Evolutionary conservation across 2,797 vertebrate species (phyloP).

Genomic region (Anolis apletophallus): DNA sequence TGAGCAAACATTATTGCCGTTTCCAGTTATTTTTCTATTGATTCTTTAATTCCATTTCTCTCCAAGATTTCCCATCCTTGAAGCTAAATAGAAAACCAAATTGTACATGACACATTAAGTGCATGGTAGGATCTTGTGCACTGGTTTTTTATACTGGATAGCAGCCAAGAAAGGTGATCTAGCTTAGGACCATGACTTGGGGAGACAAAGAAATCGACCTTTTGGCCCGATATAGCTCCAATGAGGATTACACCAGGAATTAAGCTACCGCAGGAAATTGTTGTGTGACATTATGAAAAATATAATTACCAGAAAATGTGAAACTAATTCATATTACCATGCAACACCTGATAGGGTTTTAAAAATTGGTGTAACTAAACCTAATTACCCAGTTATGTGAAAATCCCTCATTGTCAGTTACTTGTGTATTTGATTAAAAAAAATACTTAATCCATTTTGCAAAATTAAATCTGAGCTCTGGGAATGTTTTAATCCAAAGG

Average conservation of each 20-base stretch:
- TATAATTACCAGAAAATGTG: not conserved
- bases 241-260: not conserved
- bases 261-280: not conserved
- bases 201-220: not conserved
- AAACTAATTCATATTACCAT: not conserved
- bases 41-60: conserved; percentile 16
- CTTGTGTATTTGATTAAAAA: conserved; percentile 37
- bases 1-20: conserved; percentile 9
- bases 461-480: conserved; percentile 7
- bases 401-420: conserved; percentile 44
- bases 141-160: not conserved
- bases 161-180: not conserved
- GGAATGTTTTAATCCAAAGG: not conserved
- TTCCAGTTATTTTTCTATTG: conserved; percentile 12
- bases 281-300: not conserved
- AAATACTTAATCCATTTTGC: conserved; percentile 24
- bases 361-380: conserved; percentile 15
- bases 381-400: conserved; percentile 20
- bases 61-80: not conserved
- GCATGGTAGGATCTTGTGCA: not conserved
- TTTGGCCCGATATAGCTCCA: not conserved
- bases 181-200: not conserved
- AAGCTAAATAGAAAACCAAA: not conserved
- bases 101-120: not conserved
- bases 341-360: not conserved